Conservation (phyloP, 2,888 invertebrate genomes). For the Dyspetes luteomarginatus region DNA sequence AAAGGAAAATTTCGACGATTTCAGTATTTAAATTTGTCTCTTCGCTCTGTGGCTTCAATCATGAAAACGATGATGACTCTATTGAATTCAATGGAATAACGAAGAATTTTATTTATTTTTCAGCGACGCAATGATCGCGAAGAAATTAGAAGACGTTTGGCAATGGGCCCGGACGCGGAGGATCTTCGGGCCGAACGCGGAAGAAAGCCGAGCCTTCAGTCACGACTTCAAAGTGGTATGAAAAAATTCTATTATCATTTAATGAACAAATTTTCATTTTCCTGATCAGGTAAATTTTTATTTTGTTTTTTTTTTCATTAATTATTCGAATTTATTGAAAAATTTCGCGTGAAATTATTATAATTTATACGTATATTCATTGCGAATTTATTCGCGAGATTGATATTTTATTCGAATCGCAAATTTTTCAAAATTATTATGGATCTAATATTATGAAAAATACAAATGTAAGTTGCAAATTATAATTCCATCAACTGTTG, state of each 20-base stretch:
- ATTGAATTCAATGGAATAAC: neutral
- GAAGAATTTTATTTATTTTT: neutral
- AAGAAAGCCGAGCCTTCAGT: constrained; percentile 94
- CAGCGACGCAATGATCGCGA: constrained; percentile 96
- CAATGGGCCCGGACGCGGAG: constrained; percentile 92
- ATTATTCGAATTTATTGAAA: neutral
- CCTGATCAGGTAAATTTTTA: no score
- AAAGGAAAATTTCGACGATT: neutral
- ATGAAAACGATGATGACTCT: neutral
- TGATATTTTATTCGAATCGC: neutral
- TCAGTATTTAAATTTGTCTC: neutral
- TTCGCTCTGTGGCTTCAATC: neutral
- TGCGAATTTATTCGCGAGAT: constrained; percentile 12
- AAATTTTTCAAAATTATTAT: no score
- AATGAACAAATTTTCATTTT: no score
- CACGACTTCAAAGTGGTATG: constrained; percentile 93
- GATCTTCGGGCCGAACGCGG: constrained; percentile 91
- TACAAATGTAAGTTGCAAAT: no score
- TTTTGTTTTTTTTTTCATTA: no score
- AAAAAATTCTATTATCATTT: no score
- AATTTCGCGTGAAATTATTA: neutral
- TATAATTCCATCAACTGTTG: no score
- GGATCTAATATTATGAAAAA: no score
- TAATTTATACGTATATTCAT: no score
- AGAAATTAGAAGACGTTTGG: constrained; percentile 94